A percentile compares a stretch with the other conserved stretches of the same genome.
Conservation (phyloP, 2,797 vertebrate species). For the Oophaga sylvatica region DNA sequence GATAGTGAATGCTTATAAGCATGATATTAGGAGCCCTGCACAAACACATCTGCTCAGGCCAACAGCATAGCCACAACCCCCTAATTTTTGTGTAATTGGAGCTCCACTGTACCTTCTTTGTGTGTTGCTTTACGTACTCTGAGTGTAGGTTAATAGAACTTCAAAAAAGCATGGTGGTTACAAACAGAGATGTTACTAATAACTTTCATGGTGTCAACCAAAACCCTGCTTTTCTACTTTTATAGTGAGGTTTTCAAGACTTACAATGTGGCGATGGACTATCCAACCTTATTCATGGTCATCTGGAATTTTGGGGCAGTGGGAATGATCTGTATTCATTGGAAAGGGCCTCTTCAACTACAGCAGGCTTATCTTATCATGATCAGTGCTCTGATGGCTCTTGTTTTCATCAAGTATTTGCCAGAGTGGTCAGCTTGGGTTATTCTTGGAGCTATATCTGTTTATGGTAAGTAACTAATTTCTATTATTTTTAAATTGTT, state of each 20-base stretch:
- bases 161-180: no score
- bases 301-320: conserved; percentile 97
- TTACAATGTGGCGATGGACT: conserved; percentile 94
- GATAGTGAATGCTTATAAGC: no score
- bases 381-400: conserved; percentile 94
- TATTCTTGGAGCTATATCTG: conserved; percentile 92
- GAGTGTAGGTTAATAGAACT: no score
- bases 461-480: conserved; percentile 82
- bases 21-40: no score
- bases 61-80: no score
- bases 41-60: no score
- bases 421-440: conserved; percentile 96
- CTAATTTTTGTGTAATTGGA: no score
- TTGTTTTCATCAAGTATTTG: conserved; percentile 96
- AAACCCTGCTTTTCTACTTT: neutral
- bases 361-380: conserved; percentile 96
- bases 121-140: no score
- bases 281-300: conserved; percentile 85
- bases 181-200: no score
- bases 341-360: conserved; percentile 91
- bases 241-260: conserved; percentile 91
- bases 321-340: conserved; percentile 96
- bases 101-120: no score
- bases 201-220: no score
- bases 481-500: neutral